These are phyloP conservation scores for Scaptomyza graminum DNA, from an alignment of 1,140 invertebrate species.

Conservation along the genomic window DNA sequence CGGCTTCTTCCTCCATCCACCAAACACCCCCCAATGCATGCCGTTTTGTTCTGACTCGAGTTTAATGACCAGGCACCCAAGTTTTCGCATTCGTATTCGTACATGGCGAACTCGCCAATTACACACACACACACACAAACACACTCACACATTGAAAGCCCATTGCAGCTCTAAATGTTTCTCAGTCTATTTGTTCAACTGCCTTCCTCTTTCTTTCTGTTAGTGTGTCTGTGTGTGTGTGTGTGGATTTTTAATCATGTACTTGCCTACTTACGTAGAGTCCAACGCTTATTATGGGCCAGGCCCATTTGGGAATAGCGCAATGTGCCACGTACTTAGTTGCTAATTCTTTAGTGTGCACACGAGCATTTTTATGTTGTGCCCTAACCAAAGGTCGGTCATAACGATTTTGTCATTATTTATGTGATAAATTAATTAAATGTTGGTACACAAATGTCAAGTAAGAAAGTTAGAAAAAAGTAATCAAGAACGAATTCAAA, in stretches of 20 bases:
- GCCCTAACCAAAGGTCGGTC: not conserved
- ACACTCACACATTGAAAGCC: not conserved
- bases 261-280: constrained; percentile 69
- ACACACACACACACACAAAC: not conserved
- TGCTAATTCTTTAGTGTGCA: constrained; percentile 78
- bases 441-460: too few species aligned
- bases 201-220: not conserved
- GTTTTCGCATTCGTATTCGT: constrained; percentile 20
- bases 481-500: too few species aligned
- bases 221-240: constrained; percentile 21
- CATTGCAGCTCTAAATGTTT: constrained; percentile 27
- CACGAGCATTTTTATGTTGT: constrained; percentile 57
- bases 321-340: constrained; percentile 73
- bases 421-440: too few species aligned
- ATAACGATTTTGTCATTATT: constrained; percentile 7
- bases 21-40: too few species aligned
- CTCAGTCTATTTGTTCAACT: constrained; percentile 7
- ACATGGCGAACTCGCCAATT: constrained; percentile 10
- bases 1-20: constrained; percentile 14
- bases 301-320: constrained; percentile 73
- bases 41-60: constrained; percentile 30
- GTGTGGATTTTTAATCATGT: constrained; percentile 78
- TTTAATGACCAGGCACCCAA: constrained; percentile 48
- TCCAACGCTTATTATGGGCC: constrained; percentile 63
- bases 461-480: too few species aligned